Percentiles rank a stretch among this genome's conserved stretches.
These are phyloP conservation scores for Strigops habroptila DNA, from an alignment of 2,113 vertebrate species.

Conservation along the genomic window DNA sequence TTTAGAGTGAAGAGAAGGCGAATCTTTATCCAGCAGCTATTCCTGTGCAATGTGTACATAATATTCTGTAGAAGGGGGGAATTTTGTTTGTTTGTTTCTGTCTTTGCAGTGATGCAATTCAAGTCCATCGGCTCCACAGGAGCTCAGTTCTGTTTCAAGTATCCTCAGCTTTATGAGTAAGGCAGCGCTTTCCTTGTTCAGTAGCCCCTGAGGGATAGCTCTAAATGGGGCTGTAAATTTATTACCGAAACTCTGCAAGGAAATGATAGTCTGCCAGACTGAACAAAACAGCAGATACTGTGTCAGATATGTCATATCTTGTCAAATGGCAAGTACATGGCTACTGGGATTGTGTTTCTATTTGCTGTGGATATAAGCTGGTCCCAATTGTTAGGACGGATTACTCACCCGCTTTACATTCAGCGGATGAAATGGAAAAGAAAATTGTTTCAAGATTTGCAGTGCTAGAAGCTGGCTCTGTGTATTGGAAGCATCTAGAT, in stretches of 20 bases:
- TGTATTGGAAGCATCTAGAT: background rate
- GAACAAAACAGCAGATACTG: background rate
- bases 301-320: slow-evolving; percentile 27
- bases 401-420: background rate
- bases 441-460: background rate
- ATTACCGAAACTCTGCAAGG: slow-evolving; percentile 18
- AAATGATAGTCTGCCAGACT: slow-evolving; percentile 47
- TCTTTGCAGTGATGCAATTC: background rate
- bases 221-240: slow-evolving; percentile 10
- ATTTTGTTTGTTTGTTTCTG: background rate
- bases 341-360: slow-evolving; percentile 10
- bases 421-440: background rate
- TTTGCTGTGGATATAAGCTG: slow-evolving; percentile 3
- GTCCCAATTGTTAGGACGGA: background rate
- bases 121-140: background rate
- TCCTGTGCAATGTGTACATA: background rate
- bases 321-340: background rate
- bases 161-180: slow-evolving; percentile 6
- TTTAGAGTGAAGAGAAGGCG: background rate
- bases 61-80: background rate
- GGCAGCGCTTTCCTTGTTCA: background rate
- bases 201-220: background rate
- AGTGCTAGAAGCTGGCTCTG: background rate
- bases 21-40: background rate
- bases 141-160: slow-evolving; percentile 30